Percentiles rank a stretch among this genome's conserved stretches.
These are phyloP conservation scores for Brenthis daphne DNA, from an alignment of 2,888 invertebrate species.

Conservation along the genomic window DNA sequence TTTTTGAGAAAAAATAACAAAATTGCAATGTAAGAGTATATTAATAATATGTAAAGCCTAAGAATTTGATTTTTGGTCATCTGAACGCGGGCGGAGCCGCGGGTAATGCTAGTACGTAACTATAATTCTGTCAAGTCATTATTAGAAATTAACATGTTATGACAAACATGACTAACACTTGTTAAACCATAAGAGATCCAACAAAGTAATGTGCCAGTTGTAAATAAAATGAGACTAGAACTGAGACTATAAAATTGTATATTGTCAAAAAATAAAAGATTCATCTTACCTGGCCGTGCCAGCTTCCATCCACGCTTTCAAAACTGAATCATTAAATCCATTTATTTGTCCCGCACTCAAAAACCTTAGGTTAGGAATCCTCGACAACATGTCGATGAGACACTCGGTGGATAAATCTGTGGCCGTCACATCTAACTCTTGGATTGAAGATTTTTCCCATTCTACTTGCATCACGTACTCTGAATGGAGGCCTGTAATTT, in stretches of 20 bases:
- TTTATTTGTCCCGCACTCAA: conserved; percentile 98
- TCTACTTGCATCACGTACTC: conserved; percentile 97
- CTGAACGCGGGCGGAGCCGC: too few relatives aligned
- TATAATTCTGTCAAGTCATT: too few relatives aligned
- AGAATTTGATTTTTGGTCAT: too few relatives aligned
- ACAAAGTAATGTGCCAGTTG: too few relatives aligned
- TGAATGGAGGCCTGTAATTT: conserved; percentile 89
- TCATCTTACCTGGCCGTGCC: conserved; percentile 87
- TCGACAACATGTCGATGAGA: conserved; percentile 93
- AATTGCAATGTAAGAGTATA: too few relatives aligned
- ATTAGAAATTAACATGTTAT: too few relatives aligned
- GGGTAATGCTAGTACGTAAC: too few relatives aligned
- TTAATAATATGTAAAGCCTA: too few relatives aligned
- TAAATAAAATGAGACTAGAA: too few relatives aligned
- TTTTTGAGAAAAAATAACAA: too few relatives aligned
- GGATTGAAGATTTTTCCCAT: conserved; percentile 97
- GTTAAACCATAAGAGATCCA: too few relatives aligned
- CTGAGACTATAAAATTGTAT: not conserved
- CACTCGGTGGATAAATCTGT: conserved; percentile 98
- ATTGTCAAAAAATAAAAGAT: not conserved
- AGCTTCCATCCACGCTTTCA: conserved; percentile 94
- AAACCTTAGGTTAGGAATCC: conserved; percentile 93
- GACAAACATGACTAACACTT: too few relatives aligned
- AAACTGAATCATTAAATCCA: conserved; percentile 96
- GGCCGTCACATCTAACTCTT: conserved; percentile 98